Conservation (phyloP, 1,140 invertebrate genomes). For the Arctopsyche grandis region DNA sequence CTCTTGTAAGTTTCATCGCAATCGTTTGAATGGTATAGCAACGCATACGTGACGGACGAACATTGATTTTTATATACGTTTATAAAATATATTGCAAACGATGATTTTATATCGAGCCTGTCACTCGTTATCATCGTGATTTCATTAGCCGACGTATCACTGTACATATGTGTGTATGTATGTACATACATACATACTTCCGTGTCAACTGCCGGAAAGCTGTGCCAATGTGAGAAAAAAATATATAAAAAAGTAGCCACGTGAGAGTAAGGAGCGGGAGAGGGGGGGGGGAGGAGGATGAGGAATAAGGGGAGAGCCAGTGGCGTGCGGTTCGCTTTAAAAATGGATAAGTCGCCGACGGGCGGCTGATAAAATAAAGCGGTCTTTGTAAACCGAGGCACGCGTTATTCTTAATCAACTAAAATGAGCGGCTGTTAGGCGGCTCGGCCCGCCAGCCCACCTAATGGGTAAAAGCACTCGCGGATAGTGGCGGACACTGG, state of each 20-base stretch:
- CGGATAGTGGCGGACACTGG: slow-evolving; percentile 21
- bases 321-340: slow-evolving; percentile 5
- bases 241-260: neutral
- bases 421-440: slow-evolving; percentile 43
- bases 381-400: slow-evolving; percentile 42
- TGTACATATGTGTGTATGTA: neutral
- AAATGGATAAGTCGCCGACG: slow-evolving; percentile 38
- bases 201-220: neutral
- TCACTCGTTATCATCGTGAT: too few relatives aligned
- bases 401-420: slow-evolving; percentile 48
- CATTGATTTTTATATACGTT: too few relatives aligned
- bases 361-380: slow-evolving; percentile 19
- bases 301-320: neutral
- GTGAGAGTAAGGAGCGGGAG: neutral
- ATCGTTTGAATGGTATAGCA: too few relatives aligned
- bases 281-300: neutral
- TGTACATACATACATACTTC: too few relatives aligned
- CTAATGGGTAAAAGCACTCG: slow-evolving; percentile 39
- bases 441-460: neutral
- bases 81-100: too few relatives aligned
- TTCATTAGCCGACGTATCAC: too few relatives aligned
- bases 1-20: too few relatives aligned
- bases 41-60: too few relatives aligned
- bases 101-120: too few relatives aligned
- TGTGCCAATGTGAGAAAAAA: neutral